Evolutionary conservation across 2,113 vertebrate genomes (phyloP).

Genomic region (Tricholaema leucomelas): DNA sequence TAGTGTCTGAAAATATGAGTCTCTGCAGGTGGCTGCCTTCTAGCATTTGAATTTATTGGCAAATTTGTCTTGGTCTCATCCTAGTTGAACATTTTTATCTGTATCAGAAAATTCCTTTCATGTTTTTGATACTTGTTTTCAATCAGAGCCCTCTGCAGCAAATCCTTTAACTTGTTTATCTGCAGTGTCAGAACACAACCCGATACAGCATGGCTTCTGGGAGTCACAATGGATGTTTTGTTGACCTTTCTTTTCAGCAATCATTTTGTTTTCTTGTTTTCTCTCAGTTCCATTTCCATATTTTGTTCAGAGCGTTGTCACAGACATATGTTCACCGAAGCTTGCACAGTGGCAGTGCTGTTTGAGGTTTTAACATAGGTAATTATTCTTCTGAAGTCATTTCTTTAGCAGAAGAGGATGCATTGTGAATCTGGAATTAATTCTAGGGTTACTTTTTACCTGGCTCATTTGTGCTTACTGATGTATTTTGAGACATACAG

Average conservation of each 20-base stretch:
- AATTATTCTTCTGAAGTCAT: not conserved
- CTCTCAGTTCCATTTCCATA: not conserved
- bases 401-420: not conserved
- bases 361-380: not conserved
- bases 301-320: not conserved
- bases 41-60: constrained; percentile 10
- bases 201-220: not conserved
- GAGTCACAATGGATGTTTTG: not conserved
- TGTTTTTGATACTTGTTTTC: not conserved
- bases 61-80: not conserved
- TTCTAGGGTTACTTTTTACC: not conserved
- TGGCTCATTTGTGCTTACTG: not conserved
- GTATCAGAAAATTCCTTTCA: constrained; percentile 8
- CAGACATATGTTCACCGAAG: not conserved
- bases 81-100: not conserved
- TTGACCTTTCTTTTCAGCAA: not conserved
- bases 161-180: not conserved
- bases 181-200: not conserved
- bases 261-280: not conserved
- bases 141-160: not conserved
- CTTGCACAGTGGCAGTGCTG: not conserved
- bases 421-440: not conserved
- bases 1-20: not conserved
- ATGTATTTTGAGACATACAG: not conserved
- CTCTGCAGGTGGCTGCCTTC: constrained; percentile 13